Evolutionary conservation across 2,113 vertebrate species (phyloP).

Genomic region (Embiotoca jacksoni): DNA sequence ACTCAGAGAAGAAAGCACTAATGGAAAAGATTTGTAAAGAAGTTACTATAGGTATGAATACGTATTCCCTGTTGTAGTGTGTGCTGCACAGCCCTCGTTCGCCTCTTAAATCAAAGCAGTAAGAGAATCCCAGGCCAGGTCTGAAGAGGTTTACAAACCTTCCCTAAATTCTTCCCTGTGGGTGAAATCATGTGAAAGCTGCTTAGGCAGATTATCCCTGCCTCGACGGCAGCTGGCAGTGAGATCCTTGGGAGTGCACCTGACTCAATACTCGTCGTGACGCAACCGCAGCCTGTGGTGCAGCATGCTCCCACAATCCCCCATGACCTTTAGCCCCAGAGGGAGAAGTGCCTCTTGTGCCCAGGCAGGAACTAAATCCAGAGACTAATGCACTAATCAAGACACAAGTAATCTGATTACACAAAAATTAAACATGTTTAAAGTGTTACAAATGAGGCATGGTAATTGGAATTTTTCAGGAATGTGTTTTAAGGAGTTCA

Average conservation of each 20-base stretch:
- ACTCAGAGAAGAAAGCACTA: slow-evolving; percentile 9
- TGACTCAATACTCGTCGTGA: slow-evolving; percentile 77
- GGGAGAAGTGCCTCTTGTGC: slow-evolving; percentile 52
- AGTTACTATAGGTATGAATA: background rate
- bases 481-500: slow-evolving; percentile 6
- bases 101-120: slow-evolving; percentile 66
- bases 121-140: slow-evolving; percentile 68
- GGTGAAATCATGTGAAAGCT: slow-evolving; percentile 83
- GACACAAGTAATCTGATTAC: slow-evolving; percentile 25
- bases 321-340: slow-evolving; percentile 73
- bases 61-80: slow-evolving; percentile 41
- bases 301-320: slow-evolving; percentile 71
- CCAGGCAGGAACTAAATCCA: slow-evolving; percentile 20
- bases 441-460: slow-evolving; percentile 7
- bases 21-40: slow-evolving; percentile 24
- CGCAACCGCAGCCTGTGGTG: slow-evolving; percentile 68
- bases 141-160: slow-evolving; percentile 78
- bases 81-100: slow-evolving; percentile 44
- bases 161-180: slow-evolving; percentile 76
- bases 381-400: slow-evolving; percentile 1
- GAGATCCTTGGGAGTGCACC: slow-evolving; percentile 78
- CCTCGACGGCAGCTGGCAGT: slow-evolving; percentile 77
- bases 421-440: slow-evolving; percentile 5
- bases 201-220: slow-evolving; percentile 83
- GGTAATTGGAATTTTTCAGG: slow-evolving; percentile 2